A percentile compares a stretch with the other conserved stretches of the same genome.
Evolutionary conservation across 2,888 invertebrate species (phyloP).

Genomic region (Ochropleura leucogaster): DNA sequence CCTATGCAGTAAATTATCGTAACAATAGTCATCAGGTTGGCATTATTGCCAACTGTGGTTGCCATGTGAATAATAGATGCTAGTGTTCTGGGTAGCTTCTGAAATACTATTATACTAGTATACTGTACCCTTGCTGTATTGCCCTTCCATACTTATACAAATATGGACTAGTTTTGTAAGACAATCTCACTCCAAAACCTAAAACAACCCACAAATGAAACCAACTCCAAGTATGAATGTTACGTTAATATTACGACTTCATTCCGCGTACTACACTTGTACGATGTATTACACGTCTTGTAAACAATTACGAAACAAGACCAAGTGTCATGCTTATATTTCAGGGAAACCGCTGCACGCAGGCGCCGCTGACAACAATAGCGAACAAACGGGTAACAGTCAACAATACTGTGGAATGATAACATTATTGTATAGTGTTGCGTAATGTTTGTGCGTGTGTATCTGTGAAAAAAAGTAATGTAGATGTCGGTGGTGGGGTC

Average conservation of each 20-base stretch:
- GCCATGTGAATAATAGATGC: slow-evolving; percentile 4
- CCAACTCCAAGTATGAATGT: background rate
- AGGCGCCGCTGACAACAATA: slow-evolving; percentile 45
- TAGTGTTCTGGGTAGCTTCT: slow-evolving; percentile 22
- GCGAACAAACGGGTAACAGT: slow-evolving; percentile 32
- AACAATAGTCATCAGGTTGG: slow-evolving; percentile 6
- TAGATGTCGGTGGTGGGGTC: background rate
- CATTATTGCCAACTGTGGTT: slow-evolving; percentile 11
- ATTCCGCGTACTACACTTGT: background rate
- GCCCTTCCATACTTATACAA: background rate
- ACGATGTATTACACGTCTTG: background rate
- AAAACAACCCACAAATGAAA: background rate
- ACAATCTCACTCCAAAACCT: background rate
- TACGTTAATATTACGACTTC: background rate
- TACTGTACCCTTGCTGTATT: background rate
- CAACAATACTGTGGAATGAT: slow-evolving; percentile 56
- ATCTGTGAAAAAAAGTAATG: background rate
- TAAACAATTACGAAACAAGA: slow-evolving; percentile 44
- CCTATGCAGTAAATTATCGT: slow-evolving; percentile 26
- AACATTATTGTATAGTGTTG: slow-evolving; percentile 40
- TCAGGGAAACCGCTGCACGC: slow-evolving; percentile 43
- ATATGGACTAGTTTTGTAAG: background rate
- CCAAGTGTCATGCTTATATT: slow-evolving; percentile 49
- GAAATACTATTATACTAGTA: background rate
- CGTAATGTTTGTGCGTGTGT: slow-evolving; percentile 10